phyloP scores from a whole-genome alignment of 2,888 invertebrate species.

The Hydrotaea diabolus region DNA sequence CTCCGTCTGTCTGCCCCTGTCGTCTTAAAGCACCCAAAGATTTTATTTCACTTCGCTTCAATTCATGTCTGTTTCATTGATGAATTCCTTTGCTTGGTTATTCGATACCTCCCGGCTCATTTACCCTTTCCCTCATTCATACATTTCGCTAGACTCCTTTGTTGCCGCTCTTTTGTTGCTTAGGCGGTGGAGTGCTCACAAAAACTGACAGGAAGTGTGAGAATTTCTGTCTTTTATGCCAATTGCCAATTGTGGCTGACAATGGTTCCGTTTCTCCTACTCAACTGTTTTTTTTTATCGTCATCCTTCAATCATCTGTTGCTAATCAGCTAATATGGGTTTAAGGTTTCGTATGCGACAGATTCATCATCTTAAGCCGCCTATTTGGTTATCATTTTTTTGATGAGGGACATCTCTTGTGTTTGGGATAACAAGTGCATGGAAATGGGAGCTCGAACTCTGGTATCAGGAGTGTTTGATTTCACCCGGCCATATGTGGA shows the following conservation, averaged over 20 bases:
- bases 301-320: conserved; percentile 49
- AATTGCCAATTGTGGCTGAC: not conserved
- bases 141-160: not conserved
- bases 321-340: conserved; percentile 64
- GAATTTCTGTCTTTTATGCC: conserved; percentile 53
- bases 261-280: conserved; percentile 59
- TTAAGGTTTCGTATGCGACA: conserved; percentile 46
- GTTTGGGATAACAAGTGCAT: conserved; percentile 53
- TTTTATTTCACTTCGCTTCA: not conserved
- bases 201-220: conserved; percentile 64
- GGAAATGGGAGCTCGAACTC: not conserved
- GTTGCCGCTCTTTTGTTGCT: conserved; percentile 17
- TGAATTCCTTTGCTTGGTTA: conserved; percentile 45
- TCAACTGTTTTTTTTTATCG: not conserved
- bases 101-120: conserved; percentile 54
- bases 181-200: not conserved
- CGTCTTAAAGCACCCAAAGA: conserved; percentile 40
- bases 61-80: conserved; percentile 42
- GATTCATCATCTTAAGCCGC: conserved; percentile 31
- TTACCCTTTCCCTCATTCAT: not conserved
- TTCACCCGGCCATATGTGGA: not conserved
- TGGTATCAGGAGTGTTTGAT: not conserved
- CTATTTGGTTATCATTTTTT: conserved; percentile 45
- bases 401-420: not conserved
- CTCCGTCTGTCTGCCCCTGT: conserved; percentile 11